Conservation (phyloP, 2,888 invertebrate genomes). For the Andrena haemorrhoa region DNA sequence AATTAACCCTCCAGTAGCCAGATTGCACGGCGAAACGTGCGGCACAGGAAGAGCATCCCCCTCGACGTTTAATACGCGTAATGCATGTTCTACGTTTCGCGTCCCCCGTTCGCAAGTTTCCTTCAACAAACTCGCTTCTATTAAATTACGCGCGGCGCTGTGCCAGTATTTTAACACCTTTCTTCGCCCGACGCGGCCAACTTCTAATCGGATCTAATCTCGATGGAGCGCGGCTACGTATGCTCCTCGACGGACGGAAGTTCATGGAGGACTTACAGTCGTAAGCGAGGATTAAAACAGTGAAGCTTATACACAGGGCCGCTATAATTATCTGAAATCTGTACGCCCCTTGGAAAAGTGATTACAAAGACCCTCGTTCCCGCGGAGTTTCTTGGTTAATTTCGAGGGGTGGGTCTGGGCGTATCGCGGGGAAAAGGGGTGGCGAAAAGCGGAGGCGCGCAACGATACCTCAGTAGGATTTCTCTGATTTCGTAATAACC, state of each 20-base stretch:
- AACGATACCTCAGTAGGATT: background rate
- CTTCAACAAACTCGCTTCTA: background rate
- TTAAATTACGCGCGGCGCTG: slow-evolving; percentile 8
- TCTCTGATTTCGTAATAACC: background rate
- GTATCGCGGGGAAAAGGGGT: no score
- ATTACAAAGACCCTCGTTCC: slow-evolving; percentile 49
- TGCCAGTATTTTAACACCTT: slow-evolving; percentile 11
- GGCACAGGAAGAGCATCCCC: background rate
- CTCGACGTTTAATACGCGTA: slow-evolving; percentile 1
- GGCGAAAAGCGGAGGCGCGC: no score
- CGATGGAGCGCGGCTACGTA: slow-evolving; percentile 44
- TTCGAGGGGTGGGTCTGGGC: slow-evolving; percentile 9
- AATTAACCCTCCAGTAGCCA: slow-evolving; percentile 15
- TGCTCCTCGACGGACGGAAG: slow-evolving; percentile 40
- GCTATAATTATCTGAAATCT: slow-evolving; percentile 67
- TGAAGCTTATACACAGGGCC: slow-evolving; percentile 58
- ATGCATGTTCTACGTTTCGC: background rate
- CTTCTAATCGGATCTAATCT: slow-evolving; percentile 43
- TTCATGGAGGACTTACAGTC: slow-evolving; percentile 59
- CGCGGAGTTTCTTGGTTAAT: slow-evolving; percentile 57
- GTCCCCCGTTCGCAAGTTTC: background rate
- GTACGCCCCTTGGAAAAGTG: slow-evolving; percentile 44
- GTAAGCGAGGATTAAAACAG: slow-evolving; percentile 62
- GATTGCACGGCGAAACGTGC: slow-evolving; percentile 1
- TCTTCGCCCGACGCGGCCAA: slow-evolving; percentile 21